These are phyloP conservation scores for Hyalella azteca DNA, from an alignment of 2,888 invertebrate species.

Conservation along the genomic window DNA sequence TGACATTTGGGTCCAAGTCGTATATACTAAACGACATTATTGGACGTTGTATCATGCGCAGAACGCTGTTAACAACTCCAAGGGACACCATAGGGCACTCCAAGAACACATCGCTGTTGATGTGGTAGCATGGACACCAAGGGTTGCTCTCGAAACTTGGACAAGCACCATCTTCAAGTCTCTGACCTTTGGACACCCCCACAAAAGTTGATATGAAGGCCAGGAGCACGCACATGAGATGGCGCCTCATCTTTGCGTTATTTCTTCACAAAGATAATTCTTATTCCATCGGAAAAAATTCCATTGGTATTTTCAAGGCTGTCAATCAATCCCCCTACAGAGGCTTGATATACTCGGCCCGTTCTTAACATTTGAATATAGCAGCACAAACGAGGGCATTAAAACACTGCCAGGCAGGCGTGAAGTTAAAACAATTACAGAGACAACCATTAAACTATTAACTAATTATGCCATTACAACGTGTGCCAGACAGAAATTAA, in stretches of 20 bases:
- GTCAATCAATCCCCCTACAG: too few species aligned
- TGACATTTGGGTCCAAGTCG: slow-evolving; percentile 76
- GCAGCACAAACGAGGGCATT: too few species aligned
- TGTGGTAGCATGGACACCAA: slow-evolving; percentile 85
- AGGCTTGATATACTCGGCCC: too few species aligned
- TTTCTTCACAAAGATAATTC: too few species aligned
- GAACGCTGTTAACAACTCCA: slow-evolving; percentile 74
- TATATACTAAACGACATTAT: slow-evolving; percentile 87
- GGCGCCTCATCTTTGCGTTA: not conserved
- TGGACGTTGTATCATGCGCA: slow-evolving; percentile 66
- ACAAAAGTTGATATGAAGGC: not conserved
- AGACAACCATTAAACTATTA: too few species aligned
- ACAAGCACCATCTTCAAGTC: slow-evolving; percentile 63
- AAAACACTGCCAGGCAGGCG: too few species aligned
- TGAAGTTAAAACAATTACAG: too few species aligned
- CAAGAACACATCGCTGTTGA: slow-evolving; percentile 87
- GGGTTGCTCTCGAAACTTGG: slow-evolving; percentile 61
- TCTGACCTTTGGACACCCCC: slow-evolving; percentile 34
- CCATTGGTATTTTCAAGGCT: too few species aligned
- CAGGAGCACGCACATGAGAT: not conserved
- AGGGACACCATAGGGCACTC: slow-evolving; percentile 86
- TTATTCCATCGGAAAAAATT: too few species aligned
- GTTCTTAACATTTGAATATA: too few species aligned
- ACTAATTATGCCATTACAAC: too few species aligned
- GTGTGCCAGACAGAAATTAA: too few species aligned